Evolutionary conservation across 2,888 invertebrate genomes (phyloP), one percentile per base, ranked within the genome.

Genomic region (Cynaeus angustus): DNA sequence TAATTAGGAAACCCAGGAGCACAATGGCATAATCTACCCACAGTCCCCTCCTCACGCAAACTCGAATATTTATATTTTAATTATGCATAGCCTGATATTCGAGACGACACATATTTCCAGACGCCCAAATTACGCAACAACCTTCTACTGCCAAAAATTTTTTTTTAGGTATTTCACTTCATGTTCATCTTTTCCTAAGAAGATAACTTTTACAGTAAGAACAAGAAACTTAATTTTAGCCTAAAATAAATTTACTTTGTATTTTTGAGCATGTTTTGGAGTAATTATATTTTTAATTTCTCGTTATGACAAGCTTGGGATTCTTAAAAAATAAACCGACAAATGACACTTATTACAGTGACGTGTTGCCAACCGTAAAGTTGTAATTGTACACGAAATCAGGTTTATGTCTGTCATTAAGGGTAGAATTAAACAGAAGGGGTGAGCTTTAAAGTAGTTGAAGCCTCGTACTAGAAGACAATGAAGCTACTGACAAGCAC

Each of bases 401-500:
- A 65, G 62, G 52, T 65, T 68, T 71, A 66, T 61, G 62, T 14
- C 46, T 50, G 66, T 64, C 55, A 50, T 69, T 66, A 69, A 66
- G 65, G 41, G 55, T 46, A 46, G 28, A 62, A 67, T 68, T 50
- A 53, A 55, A 67, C 50, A 52, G 61, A 55, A 61, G 62, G 59
- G 59, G 33, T 59, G 55, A 56, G 68, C 21, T 62, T 50, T 56
- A 59, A 59, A 52, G 55, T 68, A 53, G 68, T 55, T 62, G 53
- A 48, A 55, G 55, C 16, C 66, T 56, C 55, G 41, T 62, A 55
- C 55, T 61, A 52, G 46, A 72, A 72, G 70, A 70, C 72, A 70
- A 72, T 72, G 69, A 64, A 70, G 58, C 72, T 58, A 58, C 70
- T 67, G 72, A 72, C 72, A 72, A 72, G 70, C 67, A 72, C 72